These are phyloP conservation scores for Falco punctatus DNA, from an alignment of 2,113 vertebrate species.

Conservation along the genomic window DNA sequence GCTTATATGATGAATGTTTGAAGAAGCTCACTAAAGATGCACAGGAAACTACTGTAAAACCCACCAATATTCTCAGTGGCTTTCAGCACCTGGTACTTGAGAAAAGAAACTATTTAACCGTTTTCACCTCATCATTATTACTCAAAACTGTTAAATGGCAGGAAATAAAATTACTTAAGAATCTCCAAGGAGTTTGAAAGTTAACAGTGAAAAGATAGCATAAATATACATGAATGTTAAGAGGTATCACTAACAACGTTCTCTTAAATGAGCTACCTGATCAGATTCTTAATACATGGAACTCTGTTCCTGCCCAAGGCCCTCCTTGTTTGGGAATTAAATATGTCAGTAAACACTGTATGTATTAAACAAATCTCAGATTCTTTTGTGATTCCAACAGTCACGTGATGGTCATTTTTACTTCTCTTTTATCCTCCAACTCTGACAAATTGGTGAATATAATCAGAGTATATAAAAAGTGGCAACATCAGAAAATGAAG, in stretches of 20 bases:
- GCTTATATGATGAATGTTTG: not conserved
- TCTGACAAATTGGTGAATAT: not conserved
- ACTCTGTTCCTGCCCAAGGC: not conserved
- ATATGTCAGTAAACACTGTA: constrained; percentile 28
- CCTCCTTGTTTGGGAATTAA: not conserved
- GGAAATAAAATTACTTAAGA: constrained; percentile 34
- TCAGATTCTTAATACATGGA: not conserved
- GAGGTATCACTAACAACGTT: constrained; percentile 1
- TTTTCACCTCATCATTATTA: constrained; percentile 23
- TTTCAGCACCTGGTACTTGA: constrained; percentile 32
- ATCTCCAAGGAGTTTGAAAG: not conserved
- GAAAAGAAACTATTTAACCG: constrained; percentile 7
- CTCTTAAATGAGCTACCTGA: constrained; percentile 1
- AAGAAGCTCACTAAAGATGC: not conserved
- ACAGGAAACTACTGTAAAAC: constrained; percentile 3
- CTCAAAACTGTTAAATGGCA: constrained; percentile 25
- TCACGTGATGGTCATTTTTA: constrained; percentile 34
- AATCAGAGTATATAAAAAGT: not conserved
- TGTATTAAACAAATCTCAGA: constrained; percentile 48
- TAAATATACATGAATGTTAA: constrained; percentile 29
- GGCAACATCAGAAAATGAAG: not conserved
- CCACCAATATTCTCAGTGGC: not conserved
- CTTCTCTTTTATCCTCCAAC: not conserved
- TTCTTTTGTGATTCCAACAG: constrained; percentile 27
- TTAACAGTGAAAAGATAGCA: constrained; percentile 15